Evolutionary conservation across 53 echinoderm and acorn worm genomes (phyloP), one percentile per base, ranked within the genome.

Genomic region (Luidia sarsii): DNA sequence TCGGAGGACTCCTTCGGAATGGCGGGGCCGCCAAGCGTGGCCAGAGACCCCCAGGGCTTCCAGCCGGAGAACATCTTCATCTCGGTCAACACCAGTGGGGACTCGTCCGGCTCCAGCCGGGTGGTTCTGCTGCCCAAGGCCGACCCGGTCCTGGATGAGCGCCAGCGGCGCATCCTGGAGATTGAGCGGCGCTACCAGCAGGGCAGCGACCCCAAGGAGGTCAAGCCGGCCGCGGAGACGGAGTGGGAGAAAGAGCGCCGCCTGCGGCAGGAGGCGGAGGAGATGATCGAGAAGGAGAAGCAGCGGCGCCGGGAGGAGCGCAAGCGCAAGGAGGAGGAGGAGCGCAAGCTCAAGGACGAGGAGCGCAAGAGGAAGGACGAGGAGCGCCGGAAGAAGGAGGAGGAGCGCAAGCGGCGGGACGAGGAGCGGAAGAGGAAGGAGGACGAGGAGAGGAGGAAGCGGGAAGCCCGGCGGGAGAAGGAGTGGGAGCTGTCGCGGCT

Each of bases 271-370:
- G 82, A 82, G 43, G 82, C 72, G 31, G 87, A 87, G 13, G 36
- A 69, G 18, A 73, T 92, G 9, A 82, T 82, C 19, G 74, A 89
- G 46, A 77, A 89, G 51, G 88, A 91, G 74, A 89, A 84, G 50
- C 67, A 62, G 52, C 83, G 92, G 27, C 52, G 80, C 46, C 75
- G 89, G 41, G 82, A 89, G 54, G 86, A 84, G 49, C 33, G 65
- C 3, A 80, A 80, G 54, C 80, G 80, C 21, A 89, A 82, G 57
- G 89, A 94, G 30, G 70, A 68, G 39, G 74, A 83, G 39, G 48
- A 57, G 46, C 68, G 70, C 0, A 88, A 74, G 50, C 74, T 73
- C 31, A 61, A 85, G 60, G 80, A 83, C 55, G 65, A 73, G 33
- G 68, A 90, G 41, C 69, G 71, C 10, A 74, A 66, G 36, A 34